Evolutionary conservation across 2,113 vertebrate species (phyloP).

Genomic region (Phaethornis superciliosus): DNA sequence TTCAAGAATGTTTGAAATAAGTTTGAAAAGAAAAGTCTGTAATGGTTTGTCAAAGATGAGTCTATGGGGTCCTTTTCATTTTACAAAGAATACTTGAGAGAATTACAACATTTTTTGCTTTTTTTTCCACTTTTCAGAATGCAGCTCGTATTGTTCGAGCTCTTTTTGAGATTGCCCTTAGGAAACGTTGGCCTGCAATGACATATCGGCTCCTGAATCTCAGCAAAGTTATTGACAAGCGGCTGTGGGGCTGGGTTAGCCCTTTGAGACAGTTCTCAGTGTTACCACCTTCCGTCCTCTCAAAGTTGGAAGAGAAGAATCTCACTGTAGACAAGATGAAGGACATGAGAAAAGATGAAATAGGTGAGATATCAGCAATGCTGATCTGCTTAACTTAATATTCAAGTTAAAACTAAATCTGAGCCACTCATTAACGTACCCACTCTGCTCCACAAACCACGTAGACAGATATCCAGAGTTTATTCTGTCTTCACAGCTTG

Average conservation of each 20-base stretch:
- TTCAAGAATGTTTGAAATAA: constrained; percentile 1
- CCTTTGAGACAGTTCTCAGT: constrained; percentile 91
- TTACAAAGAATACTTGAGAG: neutral
- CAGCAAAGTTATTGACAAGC: constrained; percentile 96
- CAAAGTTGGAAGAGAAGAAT: constrained; percentile 91
- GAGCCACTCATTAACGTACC: neutral
- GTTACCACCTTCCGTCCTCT: constrained; percentile 85
- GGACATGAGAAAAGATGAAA: constrained; percentile 98
- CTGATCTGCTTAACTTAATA: neutral
- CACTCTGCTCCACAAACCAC: neutral
- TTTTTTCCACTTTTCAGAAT: constrained; percentile 79
- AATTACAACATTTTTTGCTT: neutral
- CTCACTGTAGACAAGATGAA: constrained; percentile 94
- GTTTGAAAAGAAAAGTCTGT: constrained; percentile 14
- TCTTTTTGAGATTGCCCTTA: constrained; percentile 94
- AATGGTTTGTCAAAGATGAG: neutral
- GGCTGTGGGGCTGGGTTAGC: constrained; percentile 93
- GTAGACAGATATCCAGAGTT: neutral
- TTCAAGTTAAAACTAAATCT: neutral
- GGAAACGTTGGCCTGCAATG: constrained; percentile 96
- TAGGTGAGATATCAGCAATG: constrained; percentile 82
- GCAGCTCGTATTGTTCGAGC: constrained; percentile 95
- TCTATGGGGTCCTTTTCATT: neutral
- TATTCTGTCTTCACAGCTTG: neutral
- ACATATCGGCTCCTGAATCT: constrained; percentile 94